Conservation (phyloP, 2,113 vertebrate genomes). For the Callopanchax toddi region DNA sequence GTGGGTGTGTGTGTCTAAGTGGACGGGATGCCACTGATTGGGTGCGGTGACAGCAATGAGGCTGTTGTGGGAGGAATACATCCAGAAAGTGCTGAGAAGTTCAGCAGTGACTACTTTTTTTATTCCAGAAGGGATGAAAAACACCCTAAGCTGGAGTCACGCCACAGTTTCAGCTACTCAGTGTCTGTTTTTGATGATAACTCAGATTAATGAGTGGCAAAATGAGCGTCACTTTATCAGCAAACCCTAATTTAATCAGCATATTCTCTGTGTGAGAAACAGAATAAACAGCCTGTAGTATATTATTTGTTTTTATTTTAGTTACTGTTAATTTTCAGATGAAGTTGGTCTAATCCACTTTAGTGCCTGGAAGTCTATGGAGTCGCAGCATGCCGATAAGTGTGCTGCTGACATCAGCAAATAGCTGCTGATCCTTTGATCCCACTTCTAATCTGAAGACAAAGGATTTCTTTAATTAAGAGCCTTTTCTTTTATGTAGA, state of each 20-base stretch:
- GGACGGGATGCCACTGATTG: constrained; percentile 57
- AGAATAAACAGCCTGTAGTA: constrained; percentile 2
- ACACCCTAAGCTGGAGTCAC: constrained; percentile 3
- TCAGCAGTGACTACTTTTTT: constrained; percentile 3
- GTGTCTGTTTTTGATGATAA: constrained; percentile 24
- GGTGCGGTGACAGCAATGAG: constrained; percentile 40
- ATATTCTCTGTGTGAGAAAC: constrained; percentile 28
- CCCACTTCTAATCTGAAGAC: constrained; percentile 54
- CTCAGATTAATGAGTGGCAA: constrained; percentile 28
- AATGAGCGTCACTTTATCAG: constrained; percentile 32
- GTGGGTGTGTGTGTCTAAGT: constrained; percentile 57
- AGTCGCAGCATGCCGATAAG: constrained; percentile 50
- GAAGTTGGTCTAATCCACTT: constrained; percentile 63
- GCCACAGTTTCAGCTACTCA: constrained; percentile 9
- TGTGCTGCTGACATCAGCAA: constrained; percentile 46
- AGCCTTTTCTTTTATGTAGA: constrained; percentile 25
- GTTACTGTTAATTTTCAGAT: constrained; percentile 44
- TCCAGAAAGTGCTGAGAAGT: constrained; percentile 43
- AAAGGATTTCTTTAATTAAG: constrained; percentile 46
- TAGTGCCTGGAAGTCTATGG: constrained; percentile 46
- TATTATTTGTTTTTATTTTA: constrained; percentile 20
- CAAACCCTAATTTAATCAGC: constrained; percentile 13
- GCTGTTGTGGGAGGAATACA: constrained; percentile 48
- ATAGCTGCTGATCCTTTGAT: constrained; percentile 52
- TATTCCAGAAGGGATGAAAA: constrained; percentile 11